Base-by-base conservation (phyloP, 2,888 invertebrate genomes). In the Cabera pusaria region DNA sequence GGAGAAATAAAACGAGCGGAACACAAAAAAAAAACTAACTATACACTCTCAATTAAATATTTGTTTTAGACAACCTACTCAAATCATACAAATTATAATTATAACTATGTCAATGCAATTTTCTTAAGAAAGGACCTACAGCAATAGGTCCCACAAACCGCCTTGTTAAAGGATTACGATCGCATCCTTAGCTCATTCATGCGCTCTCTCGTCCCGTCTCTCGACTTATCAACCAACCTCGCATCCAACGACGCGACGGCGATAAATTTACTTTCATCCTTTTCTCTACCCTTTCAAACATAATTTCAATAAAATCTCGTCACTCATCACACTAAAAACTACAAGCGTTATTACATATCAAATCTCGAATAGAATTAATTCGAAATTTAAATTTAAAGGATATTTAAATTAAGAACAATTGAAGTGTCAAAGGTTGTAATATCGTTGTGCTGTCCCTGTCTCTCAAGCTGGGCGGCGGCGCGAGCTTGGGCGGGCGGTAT, bases 401-500 rank as follows among this genome's bases (percentile, higher is more conserved):
- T 11, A 49, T 47, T 53, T 34, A 41, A 58, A 52, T 53, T 48
- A 29, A 10, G 21, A 55, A 44, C 54, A 59, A 52, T 58, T 52
- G 62, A 71, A 63, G 64, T 74, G 75, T 73, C 70, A 74, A 69
- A 72, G 34, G 65, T 59, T 64, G 70, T 67, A 58, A 46, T 52
- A 50, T 56, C 52, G 56, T 68, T 64, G 60, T 63, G 78, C 81
- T 74, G 70, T 88, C 87, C 82, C 74, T 87, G 83, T 88, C 88
- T 68, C 77, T 80, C 85, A 65, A 66, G 80, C 69, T 83, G 83
- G 87, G 87, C 85, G 85, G 82, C 86, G 83, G 81, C 78, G 83
- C 81, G 80, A 78, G 86, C 84, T 67, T 78, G 88, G 88, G 86
- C 87, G 87, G 87, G 86, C 89, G 90, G 87, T 89, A 90, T 90